Percentiles rank a stretch among this genome's conserved stretches.
phyloP scores from a whole-genome alignment of 2,113 vertebrate genomes.

The Noctilio leporinus region DNA sequence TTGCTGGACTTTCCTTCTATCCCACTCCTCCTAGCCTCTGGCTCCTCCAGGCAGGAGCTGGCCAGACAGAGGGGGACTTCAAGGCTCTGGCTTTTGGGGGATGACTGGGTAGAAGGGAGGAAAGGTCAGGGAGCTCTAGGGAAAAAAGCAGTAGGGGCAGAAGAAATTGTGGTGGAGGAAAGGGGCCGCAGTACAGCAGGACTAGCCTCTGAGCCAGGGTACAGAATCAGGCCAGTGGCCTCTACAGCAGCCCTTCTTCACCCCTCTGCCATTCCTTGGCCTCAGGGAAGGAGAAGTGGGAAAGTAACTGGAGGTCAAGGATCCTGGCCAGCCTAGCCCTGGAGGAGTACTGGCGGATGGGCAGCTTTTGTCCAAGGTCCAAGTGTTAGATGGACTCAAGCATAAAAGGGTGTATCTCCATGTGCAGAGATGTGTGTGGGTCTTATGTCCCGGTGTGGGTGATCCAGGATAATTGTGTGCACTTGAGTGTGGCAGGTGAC shows the following conservation, averaged over 20 bases:
- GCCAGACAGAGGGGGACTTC: not conserved
- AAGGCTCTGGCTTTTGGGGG: not conserved
- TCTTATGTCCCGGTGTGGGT: not conserved
- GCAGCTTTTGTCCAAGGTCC: not conserved
- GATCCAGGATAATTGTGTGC: not conserved
- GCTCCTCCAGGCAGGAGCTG: not conserved
- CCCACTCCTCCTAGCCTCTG: not conserved
- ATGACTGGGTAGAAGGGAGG: not conserved
- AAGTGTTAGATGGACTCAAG: not conserved
- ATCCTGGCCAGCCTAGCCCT: not conserved
- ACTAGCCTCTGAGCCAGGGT: not conserved
- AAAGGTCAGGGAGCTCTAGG: not conserved
- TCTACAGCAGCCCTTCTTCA: not conserved
- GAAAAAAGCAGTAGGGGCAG: not conserved
- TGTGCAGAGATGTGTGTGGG: not conserved
- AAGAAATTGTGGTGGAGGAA: not conserved
- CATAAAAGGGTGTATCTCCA: not conserved
- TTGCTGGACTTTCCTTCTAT: not conserved
- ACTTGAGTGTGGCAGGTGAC: not conserved
- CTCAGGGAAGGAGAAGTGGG: not conserved
- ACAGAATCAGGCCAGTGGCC: not conserved
- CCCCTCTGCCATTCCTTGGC: not conserved
- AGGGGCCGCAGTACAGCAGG: too few species aligned
- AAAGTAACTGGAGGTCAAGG: not conserved
- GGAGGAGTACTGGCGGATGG: not conserved